Evolutionary conservation across 2,797 vertebrate genomes (phyloP).

Genomic region (Sebastes iracundus): DNA sequence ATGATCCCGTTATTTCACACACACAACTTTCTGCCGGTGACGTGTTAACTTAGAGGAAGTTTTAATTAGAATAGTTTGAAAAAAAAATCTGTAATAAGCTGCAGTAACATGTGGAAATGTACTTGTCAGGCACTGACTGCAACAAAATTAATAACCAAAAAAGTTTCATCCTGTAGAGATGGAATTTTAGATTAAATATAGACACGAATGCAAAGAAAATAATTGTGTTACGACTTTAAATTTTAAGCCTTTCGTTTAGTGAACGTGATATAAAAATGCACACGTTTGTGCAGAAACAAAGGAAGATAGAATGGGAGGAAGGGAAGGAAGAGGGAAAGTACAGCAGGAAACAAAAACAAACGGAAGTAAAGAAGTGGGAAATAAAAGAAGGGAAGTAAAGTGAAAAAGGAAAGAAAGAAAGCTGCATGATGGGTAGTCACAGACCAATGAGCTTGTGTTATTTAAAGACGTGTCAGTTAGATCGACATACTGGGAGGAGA

Average conservation of each 20-base stretch:
- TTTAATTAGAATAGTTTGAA: constrained; percentile 7
- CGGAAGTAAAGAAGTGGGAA: too few relatives aligned
- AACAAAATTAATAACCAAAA: background rate
- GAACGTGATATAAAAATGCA: background rate
- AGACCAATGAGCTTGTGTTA: constrained; percentile 53
- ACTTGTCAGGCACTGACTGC: background rate
- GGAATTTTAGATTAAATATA: background rate
- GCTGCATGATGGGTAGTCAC: background rate
- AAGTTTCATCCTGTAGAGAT: background rate
- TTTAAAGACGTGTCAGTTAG: constrained; percentile 70
- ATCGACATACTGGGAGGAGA: constrained; percentile 63
- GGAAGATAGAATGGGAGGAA: background rate
- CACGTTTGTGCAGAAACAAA: background rate
- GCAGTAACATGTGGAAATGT: background rate
- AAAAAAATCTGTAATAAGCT: background rate
- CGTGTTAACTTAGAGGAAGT: constrained; percentile 1
- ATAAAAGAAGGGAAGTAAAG: background rate
- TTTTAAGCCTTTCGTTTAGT: background rate
- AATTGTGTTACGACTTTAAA: background rate
- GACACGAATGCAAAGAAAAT: background rate
- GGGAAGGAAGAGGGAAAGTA: background rate
- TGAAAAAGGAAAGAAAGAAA: background rate
- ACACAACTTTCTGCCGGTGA: background rate
- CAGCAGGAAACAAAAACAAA: background rate
- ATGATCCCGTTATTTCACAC: constrained; percentile 7